Percentiles rank a stretch among this genome's conserved stretches.
These are phyloP conservation scores for Drosophila recens DNA, from an alignment of 2,888 invertebrate genomes.

Conservation along the genomic window DNA sequence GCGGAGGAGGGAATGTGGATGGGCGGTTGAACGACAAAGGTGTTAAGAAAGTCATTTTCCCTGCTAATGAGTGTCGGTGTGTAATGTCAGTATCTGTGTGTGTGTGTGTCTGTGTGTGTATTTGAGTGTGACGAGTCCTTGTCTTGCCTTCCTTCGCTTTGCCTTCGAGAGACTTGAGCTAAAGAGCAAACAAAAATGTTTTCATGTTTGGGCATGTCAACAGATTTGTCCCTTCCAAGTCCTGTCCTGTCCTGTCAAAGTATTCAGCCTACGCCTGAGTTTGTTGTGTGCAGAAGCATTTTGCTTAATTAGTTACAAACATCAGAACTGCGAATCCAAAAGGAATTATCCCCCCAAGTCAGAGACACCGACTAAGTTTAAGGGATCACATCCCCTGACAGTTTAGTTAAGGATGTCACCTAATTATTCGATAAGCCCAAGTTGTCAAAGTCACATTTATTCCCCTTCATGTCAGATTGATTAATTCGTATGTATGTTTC, in stretches of 20 bases:
- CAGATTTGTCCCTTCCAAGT: slow-evolving; percentile 64
- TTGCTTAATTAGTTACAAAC: slow-evolving; percentile 81
- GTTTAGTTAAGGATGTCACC: slow-evolving; percentile 33
- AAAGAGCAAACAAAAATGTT: slow-evolving; percentile 81
- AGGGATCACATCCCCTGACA: slow-evolving; percentile 21
- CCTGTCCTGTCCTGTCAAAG: slow-evolving; percentile 1
- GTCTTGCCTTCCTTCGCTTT: slow-evolving; percentile 50
- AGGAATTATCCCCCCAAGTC: slow-evolving; percentile 46
- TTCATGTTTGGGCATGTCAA: slow-evolving; percentile 81
- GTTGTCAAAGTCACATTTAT: slow-evolving; percentile 36
- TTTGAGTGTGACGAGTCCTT: slow-evolving; percentile 61
- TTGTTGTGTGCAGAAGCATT: slow-evolving; percentile 71
- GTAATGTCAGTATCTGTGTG: slow-evolving; percentile 28
- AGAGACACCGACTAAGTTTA: slow-evolving; percentile 13
- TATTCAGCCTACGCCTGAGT: slow-evolving; percentile 18
- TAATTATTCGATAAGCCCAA: slow-evolving; percentile 33
- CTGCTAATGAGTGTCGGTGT: slow-evolving; percentile 76
- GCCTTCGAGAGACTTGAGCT: slow-evolving; percentile 63
- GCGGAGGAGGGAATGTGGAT: slow-evolving; percentile 3
- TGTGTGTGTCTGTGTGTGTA: slow-evolving; percentile 29
- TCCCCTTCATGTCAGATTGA: slow-evolving; percentile 19
- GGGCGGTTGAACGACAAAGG: slow-evolving; percentile 66
- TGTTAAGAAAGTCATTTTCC: slow-evolving; percentile 79
- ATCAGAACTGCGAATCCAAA: slow-evolving; percentile 47
- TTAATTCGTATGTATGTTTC: slow-evolving; percentile 1